These are phyloP conservation scores for Oncorhynchus kisutch DNA, from an alignment of 2,113 vertebrate genomes.

Conservation along the genomic window DNA sequence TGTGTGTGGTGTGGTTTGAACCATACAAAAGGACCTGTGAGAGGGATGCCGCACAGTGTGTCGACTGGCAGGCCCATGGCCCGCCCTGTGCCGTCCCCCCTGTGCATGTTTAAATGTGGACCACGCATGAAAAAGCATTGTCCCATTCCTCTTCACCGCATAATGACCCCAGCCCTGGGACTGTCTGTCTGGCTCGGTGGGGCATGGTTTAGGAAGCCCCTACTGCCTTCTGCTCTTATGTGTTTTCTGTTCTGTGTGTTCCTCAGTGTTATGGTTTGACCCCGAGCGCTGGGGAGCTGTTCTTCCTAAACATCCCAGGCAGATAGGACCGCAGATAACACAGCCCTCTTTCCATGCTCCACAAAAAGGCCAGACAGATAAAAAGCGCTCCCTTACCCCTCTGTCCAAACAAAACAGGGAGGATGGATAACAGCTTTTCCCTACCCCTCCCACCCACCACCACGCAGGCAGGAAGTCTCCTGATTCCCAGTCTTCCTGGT, in stretches of 20 bases:
- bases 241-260: background rate
- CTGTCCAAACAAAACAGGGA: background rate
- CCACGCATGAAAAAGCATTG: slow-evolving; percentile 12
- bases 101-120: background rate
- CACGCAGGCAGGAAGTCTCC: slow-evolving; percentile 1
- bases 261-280: slow-evolving; percentile 38
- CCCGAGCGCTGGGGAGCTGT: slow-evolving; percentile 29
- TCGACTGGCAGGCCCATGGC: background rate
- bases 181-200: slow-evolving; percentile 16
- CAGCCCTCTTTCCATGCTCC: background rate
- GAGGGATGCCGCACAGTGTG: background rate
- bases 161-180: slow-evolving; percentile 36
- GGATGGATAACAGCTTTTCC: background rate
- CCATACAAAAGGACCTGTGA: background rate
- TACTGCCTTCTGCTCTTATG: no score
- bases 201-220: no score
- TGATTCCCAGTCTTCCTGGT: slow-evolving; percentile 28
- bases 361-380: slow-evolving; percentile 7
- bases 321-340: slow-evolving; percentile 40
- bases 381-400: background rate
- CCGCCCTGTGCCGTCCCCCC: background rate
- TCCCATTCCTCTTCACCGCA: slow-evolving; percentile 28
- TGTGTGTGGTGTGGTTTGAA: background rate
- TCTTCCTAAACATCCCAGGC: slow-evolving; percentile 28
- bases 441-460: background rate